Conservation (phyloP, 2,888 invertebrate species). For the Seira sanloemensis region DNA sequence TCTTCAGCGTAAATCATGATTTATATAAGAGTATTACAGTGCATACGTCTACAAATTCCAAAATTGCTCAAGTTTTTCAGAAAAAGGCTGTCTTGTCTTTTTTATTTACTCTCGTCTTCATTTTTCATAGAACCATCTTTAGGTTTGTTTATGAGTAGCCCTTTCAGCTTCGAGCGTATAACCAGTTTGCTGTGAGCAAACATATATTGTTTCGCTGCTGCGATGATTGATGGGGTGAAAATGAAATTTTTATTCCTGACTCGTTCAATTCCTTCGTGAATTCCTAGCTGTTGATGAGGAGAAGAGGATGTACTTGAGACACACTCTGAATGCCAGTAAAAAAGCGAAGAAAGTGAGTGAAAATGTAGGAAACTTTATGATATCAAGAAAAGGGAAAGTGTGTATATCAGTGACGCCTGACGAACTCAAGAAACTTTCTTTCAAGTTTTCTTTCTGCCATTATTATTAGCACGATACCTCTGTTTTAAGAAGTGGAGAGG, state of each 20-base stretch:
- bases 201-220: neutral
- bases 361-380: neutral
- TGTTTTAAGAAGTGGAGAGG: neutral
- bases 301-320: neutral
- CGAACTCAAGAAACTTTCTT: neutral
- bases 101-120: neutral
- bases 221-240: conserved; percentile 66
- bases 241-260: conserved; percentile 66
- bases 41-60: no score
- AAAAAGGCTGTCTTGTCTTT: neutral
- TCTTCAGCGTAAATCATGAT: neutral
- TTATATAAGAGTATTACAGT: neutral
- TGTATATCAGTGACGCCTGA: neutral
- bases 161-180: neutral
- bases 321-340: conserved; percentile 17
- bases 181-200: neutral
- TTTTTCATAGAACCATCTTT: neutral
- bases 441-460: conserved; percentile 9
- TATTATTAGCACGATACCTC: conserved; percentile 1
- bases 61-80: no score
- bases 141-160: neutral
- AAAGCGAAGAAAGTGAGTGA: conserved; percentile 16
- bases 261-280: conserved; percentile 39
- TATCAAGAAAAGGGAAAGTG: conserved; percentile 21
- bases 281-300: neutral